Conservation (phyloP, 1,140 invertebrate genomes). For the Diorhabda elongata region DNA sequence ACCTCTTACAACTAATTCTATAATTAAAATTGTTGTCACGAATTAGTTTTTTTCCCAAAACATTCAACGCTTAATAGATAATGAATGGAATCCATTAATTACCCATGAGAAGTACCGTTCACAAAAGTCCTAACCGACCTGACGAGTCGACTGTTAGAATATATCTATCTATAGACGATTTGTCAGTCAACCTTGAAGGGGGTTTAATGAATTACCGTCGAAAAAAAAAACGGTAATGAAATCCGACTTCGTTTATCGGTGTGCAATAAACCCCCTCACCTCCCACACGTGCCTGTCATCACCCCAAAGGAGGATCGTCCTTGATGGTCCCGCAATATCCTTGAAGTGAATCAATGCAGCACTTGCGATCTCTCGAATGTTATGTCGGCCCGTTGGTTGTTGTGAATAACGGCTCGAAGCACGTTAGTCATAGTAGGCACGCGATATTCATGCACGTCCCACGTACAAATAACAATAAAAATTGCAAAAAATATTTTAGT, state of each 20-base stretch:
- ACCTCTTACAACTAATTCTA: no score
- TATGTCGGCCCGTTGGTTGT: not conserved
- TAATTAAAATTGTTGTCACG: no score
- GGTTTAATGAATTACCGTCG: not conserved
- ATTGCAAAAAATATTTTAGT: no score
- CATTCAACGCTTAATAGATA: no score
- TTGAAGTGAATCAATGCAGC: slow-evolving; percentile 11
- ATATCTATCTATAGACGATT: not conserved
- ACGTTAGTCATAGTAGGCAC: slow-evolving; percentile 5
- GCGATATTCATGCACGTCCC: not conserved
- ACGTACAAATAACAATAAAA: no score
- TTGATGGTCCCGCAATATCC: slow-evolving; percentile 5
- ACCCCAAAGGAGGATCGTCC: not conserved
- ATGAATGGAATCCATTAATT: no score
- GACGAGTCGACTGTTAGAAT: no score
- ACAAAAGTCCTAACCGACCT: no score
- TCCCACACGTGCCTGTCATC: not conserved
- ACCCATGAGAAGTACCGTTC: no score
- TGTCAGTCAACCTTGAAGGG: not conserved
- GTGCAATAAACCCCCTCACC: not conserved
- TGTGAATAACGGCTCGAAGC: slow-evolving; percentile 6
- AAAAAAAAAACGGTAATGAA: not conserved
- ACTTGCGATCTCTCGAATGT: slow-evolving; percentile 9
- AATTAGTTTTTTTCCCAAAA: no score
- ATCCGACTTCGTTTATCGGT: not conserved